These are phyloP conservation scores for Molorchus minor DNA, from an alignment of 2,888 invertebrate species.

Conservation along the genomic window DNA sequence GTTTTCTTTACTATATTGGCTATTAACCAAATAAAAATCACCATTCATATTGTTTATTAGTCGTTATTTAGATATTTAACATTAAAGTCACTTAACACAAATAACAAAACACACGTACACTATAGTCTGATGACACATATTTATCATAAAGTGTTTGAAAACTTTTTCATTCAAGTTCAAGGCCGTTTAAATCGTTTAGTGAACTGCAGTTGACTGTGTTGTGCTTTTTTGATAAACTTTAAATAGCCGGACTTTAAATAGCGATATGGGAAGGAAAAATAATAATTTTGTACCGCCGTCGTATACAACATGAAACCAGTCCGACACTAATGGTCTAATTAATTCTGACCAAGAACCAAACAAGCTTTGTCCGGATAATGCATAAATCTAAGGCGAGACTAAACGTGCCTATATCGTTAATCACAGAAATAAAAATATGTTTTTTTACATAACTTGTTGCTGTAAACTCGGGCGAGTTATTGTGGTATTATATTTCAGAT, in stretches of 20 bases:
- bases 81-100: conserved; percentile 53
- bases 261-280: conserved; percentile 19
- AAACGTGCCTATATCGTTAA: conserved; percentile 48
- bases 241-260: conserved; percentile 31
- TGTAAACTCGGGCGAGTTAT: conserved; percentile 34
- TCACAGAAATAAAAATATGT: conserved; percentile 43
- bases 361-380: conserved; percentile 40
- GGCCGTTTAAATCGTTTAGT: conserved; percentile 32
- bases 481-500: conserved; percentile 37
- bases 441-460: conserved; percentile 36
- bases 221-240: conserved; percentile 32
- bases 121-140: conserved; percentile 51
- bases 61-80: conserved; percentile 50
- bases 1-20: conserved; percentile 24
- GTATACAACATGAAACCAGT: conserved; percentile 30
- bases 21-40: conserved; percentile 55
- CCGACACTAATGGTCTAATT: conserved; percentile 32
- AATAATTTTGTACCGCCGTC: conserved; percentile 21
- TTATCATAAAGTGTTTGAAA: conserved; percentile 49
- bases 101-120: conserved; percentile 52
- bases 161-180: conserved; percentile 35
- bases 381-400: conserved; percentile 47
- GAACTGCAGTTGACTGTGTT: conserved; percentile 29
- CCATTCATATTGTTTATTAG: conserved; percentile 53
- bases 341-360: conserved; percentile 34